Evolutionary conservation across 2,888 invertebrate genomes (phyloP), one percentile per base, ranked within the genome.

Genomic region (Allygus modestus): DNA sequence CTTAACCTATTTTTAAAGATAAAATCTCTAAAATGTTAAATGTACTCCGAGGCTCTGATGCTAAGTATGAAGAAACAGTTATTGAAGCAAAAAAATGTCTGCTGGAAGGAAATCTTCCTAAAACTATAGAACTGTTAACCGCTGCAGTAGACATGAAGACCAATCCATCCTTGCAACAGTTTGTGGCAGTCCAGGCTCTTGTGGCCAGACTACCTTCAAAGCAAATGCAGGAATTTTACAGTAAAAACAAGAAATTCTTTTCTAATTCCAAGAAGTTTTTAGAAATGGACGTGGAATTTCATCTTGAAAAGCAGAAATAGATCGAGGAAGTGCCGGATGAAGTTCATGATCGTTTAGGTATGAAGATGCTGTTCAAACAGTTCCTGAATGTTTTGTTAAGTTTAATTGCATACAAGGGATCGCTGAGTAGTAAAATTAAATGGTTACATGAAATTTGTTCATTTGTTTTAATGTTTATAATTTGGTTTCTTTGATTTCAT

Each of bases 231-330:
- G 37, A 79, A 20, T 79, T 79, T 58, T 79, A 79, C 37, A 58
- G 17, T 0, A 58, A 54, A n/a, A 79, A 79, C 46, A 20, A 9
- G 1, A 79, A 58, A 26, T 79, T 79, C 33, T 79, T 79, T 37
- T 31, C 79, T 9, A 28, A 79, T n/a, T 58, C 79, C 37, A 51
- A 79, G 12, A 79, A 79, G 28, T 58, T 33, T 58, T 20, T 58
- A 58, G 79, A 79, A 1, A 58, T 58, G 79, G 58, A 79, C n/a
- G 79, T 79, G 9, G 5, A 1, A 28, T 65, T 65, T n/a, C 58
- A 79, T n/a, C 0, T 77, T 77, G 43, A 73, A 77, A 46, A 77
- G 17, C 26, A 46, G n/a, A n/a, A n/a, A n/a, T n/a, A n/a, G n/a
- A n/a, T n/a, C n/a, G n/a, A n/a, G n/a, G n/a, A 77, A 7, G 33